Base-by-base conservation (phyloP, 2,113 vertebrate species). In the Neopipo cinnamomea region DNA sequence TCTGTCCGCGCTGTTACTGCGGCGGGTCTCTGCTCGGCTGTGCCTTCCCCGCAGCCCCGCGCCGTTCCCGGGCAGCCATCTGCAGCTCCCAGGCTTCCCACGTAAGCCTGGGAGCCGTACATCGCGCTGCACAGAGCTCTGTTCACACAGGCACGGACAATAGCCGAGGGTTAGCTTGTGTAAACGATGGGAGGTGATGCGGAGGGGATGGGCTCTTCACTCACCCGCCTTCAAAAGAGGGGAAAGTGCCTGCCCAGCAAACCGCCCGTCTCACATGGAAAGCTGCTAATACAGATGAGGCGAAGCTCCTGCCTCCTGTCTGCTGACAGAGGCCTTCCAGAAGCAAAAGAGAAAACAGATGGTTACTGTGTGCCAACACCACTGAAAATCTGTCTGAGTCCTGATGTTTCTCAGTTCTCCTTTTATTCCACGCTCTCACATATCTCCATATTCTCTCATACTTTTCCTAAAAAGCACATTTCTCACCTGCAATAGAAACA, bases 221-320 rank as follows among this genome's bases (percentile, higher is more conserved):
- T 58, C 61, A 3, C 44, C 50, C n/a, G 31, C 91, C 88, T 71
- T 35, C 81, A 61, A 22, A 91, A 12, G 35, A n/a, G 67, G 41
- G 62, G 49, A 86, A 80, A 77, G 75, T 35, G 84, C 95, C 83
- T 92, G 89, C 67, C 53, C 53, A 31, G 94, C 86, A 46, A 75
- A 33, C 30, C 55, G 84, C 72, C 53, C 2, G 73, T 24, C 55
- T 63, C 39, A 25, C 77, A 3, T 8, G 71, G 42, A 33, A 62
- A 50, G 93, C 94, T 59, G 78, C 25, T 23, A 31, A 19, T 9
- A 6, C 31, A 18, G 63, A 5, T 4, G 30, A 28, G 59, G 73
- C 2, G 27, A 31, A 37, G 50, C 61, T 83, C 52, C 67, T n/a
- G 44, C 73, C 73, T 61, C 76, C 86, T 31, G 63, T 35, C 84